Conservation (phyloP, 2,888 invertebrate genomes). For the Synanthedon myopaeformis region DNA sequence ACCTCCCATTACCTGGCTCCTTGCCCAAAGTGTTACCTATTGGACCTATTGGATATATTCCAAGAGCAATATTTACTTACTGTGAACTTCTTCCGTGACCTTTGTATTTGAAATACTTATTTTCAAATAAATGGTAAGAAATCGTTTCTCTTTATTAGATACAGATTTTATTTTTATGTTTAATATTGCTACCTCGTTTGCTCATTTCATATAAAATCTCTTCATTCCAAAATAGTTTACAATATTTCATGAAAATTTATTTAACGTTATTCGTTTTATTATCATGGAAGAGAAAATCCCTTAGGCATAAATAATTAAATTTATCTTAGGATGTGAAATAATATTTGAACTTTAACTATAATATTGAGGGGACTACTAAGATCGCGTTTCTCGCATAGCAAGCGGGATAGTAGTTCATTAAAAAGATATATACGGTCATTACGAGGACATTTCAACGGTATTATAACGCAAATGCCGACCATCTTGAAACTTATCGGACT, state of each 20-base stretch:
- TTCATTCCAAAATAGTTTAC: too few species aligned
- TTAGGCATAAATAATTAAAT: too few species aligned
- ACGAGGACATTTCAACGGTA: constrained; percentile 38
- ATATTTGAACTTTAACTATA: not conserved
- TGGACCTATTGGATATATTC: constrained; percentile 28
- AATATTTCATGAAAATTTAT: too few species aligned
- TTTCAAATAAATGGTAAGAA: not conserved
- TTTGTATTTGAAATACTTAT: constrained; percentile 2
- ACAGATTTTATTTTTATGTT: too few species aligned
- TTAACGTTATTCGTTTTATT: too few species aligned
- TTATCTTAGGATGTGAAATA: not conserved
- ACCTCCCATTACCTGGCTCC: constrained; percentile 37
- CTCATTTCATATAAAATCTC: too few species aligned
- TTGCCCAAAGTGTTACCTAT: constrained; percentile 32
- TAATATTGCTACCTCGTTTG: too few species aligned
- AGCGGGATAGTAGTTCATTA: constrained; percentile 55
- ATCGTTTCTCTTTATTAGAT: not conserved
- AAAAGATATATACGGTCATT: constrained; percentile 63
- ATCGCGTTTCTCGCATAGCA: constrained; percentile 31
- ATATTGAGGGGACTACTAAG: not conserved
- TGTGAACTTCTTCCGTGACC: constrained; percentile 32
- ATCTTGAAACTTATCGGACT: constrained; percentile 26
- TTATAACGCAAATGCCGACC: constrained; percentile 37
- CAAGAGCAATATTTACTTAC: constrained; percentile 41
- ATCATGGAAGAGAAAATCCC: too few species aligned